Conservation (phyloP, 1,140 invertebrate genomes). For the Drosophila paulistorum region DNA sequence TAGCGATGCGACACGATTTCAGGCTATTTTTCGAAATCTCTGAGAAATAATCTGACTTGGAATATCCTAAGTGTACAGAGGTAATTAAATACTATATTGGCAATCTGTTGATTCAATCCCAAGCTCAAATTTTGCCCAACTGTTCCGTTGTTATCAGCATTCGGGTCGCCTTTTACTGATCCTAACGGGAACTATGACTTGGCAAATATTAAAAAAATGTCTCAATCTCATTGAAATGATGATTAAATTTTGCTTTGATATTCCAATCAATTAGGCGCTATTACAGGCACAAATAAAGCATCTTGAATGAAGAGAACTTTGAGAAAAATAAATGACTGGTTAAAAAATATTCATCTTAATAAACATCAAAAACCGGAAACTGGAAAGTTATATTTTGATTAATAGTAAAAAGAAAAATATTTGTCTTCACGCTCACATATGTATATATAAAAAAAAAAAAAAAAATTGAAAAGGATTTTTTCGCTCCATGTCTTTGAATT, state of each 20-base stretch:
- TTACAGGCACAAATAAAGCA: conserved; percentile 38
- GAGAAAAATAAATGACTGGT: not conserved
- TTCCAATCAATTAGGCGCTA: conserved; percentile 39
- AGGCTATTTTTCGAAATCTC: not conserved
- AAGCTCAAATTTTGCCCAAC: conserved; percentile 7
- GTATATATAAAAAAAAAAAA: too few relatives aligned
- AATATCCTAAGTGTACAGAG: not conserved
- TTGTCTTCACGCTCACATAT: too few relatives aligned
- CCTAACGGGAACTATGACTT: conserved; percentile 34
- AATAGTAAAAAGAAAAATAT: too few relatives aligned
- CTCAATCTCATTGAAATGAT: conserved; percentile 11
- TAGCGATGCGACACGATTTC: conserved; percentile 3
- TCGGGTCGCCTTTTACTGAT: not conserved
- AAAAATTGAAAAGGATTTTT: not conserved
- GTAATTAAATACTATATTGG: not conserved
- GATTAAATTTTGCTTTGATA: conserved; percentile 27
- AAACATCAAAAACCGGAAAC: not conserved
- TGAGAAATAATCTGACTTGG: not conserved
- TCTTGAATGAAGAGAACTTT: not conserved
- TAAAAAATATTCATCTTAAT: not conserved
- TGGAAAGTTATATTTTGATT: too few relatives aligned
- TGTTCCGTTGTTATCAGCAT: conserved; percentile 39
- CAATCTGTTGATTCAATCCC: conserved; percentile 11
- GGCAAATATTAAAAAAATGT: conserved; percentile 16
- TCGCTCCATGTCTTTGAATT: not conserved